Base-by-base conservation (phyloP, 2,113 vertebrate genomes). In the Callipepla squamata region DNA sequence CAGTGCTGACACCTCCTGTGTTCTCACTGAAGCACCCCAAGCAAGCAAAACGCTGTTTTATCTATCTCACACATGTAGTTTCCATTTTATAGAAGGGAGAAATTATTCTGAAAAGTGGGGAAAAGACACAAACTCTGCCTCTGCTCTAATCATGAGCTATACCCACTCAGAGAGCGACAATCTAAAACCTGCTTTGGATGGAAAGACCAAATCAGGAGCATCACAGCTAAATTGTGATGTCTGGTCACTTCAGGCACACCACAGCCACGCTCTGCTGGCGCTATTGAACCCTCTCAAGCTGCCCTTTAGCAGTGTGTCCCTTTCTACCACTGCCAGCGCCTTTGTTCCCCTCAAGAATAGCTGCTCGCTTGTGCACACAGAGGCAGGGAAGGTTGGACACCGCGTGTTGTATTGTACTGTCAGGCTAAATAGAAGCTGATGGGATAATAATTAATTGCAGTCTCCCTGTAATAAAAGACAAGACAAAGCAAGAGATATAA, bases 371-470 rank as follows among this genome's bases (percentile, higher is more conserved):
- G 13, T 72, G 89, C 89, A 92, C 83, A 74, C 67, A 38, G 81
- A 90, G 91, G 91, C 96, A 87, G 89, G 81, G 85, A 92, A 96
- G 91, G 50, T 50, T 94, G 92, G 96, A 95, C 92, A 89, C 94
- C 17, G 93, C 10, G 44, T 25, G 57, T 79, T 66, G 62, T 95
- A 94, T 96, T 97, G 96, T 96, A 74, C 92, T 93, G 94, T 92
- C 74, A 80, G 79, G 38, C 95, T 98, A 97, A 97, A 96, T 87
- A 96, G 97, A 97, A 95, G 94, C 97, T 97, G 97, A 97, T 97
- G 94, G 95, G 93, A 96, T 96, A 97, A 95, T 96, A 97, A 97
- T 98, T 97, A 96, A 97, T 97, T 97, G 96, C 96, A 92, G 96
- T 96, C 97, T 96, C 97, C 94, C 94, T 93, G 89, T 92, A 96